Evolutionary conservation across 2,797 vertebrate species (phyloP).

Genomic region (Manis javanica): DNA sequence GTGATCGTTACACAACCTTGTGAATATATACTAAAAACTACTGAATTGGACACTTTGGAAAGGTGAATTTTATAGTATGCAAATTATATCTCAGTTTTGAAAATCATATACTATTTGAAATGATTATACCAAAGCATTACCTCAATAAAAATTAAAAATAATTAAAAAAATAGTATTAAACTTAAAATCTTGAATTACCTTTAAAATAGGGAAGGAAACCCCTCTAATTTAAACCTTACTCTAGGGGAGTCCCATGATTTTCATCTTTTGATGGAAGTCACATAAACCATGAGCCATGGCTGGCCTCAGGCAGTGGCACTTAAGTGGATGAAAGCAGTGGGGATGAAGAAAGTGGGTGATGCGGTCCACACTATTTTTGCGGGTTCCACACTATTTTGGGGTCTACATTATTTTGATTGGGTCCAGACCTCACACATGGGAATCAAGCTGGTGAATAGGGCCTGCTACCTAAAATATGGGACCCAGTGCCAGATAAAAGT

Average conservation of each 20-base stretch:
- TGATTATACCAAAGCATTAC: background rate
- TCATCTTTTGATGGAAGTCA: background rate
- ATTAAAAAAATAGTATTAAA: background rate
- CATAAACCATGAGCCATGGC: background rate
- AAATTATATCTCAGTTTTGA: background rate
- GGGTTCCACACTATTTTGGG: background rate
- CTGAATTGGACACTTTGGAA: background rate
- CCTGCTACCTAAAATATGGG: background rate
- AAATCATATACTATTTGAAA: background rate
- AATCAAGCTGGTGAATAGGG: background rate
- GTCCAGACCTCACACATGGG: background rate
- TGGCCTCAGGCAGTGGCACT: background rate
- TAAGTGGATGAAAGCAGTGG: background rate
- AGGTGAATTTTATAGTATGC: background rate
- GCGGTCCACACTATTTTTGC: background rate
- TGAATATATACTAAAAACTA: background rate
- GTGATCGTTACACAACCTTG: background rate
- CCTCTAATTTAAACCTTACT: background rate
- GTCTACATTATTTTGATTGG: too few species aligned
- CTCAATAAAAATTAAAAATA: slow-evolving; percentile 7
- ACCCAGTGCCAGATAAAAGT: background rate
- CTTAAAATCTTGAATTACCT: background rate
- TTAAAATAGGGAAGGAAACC: background rate
- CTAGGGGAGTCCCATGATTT: background rate
- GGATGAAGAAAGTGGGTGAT: background rate